Percentiles rank a stretch among this genome's conserved stretches.
These are phyloP conservation scores for Pampusana beccarii DNA, from an alignment of 2,113 vertebrate genomes.

Conservation along the genomic window DNA sequence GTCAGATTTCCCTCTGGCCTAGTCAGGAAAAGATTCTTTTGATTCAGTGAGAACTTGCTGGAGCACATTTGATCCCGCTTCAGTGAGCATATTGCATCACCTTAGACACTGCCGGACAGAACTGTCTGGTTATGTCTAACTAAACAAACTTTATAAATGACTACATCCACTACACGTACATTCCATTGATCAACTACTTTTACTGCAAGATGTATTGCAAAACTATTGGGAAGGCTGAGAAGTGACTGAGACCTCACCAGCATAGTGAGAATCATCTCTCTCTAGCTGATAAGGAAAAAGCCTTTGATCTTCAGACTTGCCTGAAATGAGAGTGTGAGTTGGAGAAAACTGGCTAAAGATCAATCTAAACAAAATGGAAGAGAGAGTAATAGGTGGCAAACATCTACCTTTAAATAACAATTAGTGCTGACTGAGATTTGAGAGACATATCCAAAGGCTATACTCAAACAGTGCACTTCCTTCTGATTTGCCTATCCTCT, in stretches of 20 bases:
- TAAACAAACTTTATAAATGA: not conserved
- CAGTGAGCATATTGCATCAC: not conserved
- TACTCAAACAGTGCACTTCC: not conserved
- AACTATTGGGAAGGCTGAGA: not conserved
- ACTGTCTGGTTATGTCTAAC: not conserved
- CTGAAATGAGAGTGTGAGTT: not conserved
- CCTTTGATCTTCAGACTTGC: conserved; percentile 11
- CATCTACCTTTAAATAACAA: not conserved
- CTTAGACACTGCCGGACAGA: not conserved
- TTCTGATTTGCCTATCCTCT: not conserved
- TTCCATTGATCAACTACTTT: not conserved
- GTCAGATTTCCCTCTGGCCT: not conserved
- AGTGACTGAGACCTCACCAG: not conserved
- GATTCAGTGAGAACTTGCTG: not conserved
- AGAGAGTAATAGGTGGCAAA: not conserved
- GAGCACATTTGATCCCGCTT: not conserved
- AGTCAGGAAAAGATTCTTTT: not conserved
- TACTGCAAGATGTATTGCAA: not conserved
- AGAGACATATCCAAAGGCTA: not conserved
- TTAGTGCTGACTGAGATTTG: not conserved
- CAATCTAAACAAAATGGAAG: not conserved
- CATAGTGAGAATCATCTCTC: not conserved
- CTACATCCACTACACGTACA: not conserved
- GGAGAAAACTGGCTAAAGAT: conserved; percentile 7
- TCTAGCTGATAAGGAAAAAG: not conserved